Evolutionary conservation across 2,888 invertebrate species (phyloP), one percentile per base, ranked within the genome.

Genomic region (Pharmacophagus antenor): DNA sequence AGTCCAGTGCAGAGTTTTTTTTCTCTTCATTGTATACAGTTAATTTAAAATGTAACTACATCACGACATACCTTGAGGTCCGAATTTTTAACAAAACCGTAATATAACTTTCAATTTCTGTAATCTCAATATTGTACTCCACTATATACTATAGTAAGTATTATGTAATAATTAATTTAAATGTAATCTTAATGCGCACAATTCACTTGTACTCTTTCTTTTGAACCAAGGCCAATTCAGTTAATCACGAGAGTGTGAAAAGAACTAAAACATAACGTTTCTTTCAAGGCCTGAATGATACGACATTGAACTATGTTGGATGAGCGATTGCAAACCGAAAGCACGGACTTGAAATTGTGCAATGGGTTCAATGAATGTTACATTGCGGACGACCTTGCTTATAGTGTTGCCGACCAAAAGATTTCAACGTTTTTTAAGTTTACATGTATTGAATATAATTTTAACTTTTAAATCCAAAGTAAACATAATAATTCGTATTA

Each of bases 291-390:
- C 74, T 37, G 2, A 20, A 55, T 25, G 27, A 57, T 62, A 75
- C n/a, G 80, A 79, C 83, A 80, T 82, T 82, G 82, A 82, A 82
- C 83, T 80, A 77, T 77, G 69, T 70, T 72, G 72, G 70, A 75
- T 79, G 75, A 74, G 73, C 76, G 74, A 72, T 72, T 74, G 81
- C 80, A 78, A 79, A 75, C 73, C 65, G 62, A 71, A 73, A 74
- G 67, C 69, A 70, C 81, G 80, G 77, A 71, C 73, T 68, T 63
- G 63, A 58, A 63, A 69, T 81, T 77, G 70, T 65, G 79, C 73
- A 80, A 80, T 68, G 64, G 70, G 68, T 68, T 72, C 70, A 71
- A 68, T 72, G 71, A 70, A 71, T 71, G 58, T 50, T 67, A 66
- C 27, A 21, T 64, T 64, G 25, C 62, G 58, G 63, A 63, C 62